Base-by-base conservation (phyloP, 2,888 invertebrate genomes). In the Nudaria mundana region DNA sequence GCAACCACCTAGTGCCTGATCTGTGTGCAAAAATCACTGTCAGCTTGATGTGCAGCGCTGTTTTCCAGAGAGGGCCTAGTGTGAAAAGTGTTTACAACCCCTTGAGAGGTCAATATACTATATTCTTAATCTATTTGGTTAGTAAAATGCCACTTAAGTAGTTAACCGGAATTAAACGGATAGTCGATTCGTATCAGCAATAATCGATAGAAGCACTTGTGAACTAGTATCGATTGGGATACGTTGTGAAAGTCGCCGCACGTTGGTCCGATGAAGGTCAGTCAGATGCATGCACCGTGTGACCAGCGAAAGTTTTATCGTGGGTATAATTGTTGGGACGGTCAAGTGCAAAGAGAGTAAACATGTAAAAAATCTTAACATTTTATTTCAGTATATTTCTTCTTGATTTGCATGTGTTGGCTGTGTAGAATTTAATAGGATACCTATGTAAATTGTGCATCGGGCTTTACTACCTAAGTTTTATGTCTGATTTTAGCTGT, bases 301-400 rank as follows among this genome's bases (percentile, higher is more conserved):
- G 32, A 43, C 59, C 72, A 79, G 84, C 81, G 85, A 85, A 84
- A 85, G 85, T 84, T 72, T n/a, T 65, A 75, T 73, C n/a, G n/a
- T n/a, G n/a, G 53, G 56, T 61, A 60, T 77, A 76, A 78, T 80
- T 80, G 72, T 66, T 60, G 61, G 40, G 32, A 32, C 69, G 37
- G 80, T 79, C 81, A 81, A 80, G 81, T 79, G 77, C 72, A 73
- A 70, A 66, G 70, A 70, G 45, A 60, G 73, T 70, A 69, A 47
- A 42, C 52, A 44, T 56, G 24, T 20, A n/a, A n/a, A 32, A 44
- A 37, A 48, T 47, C n/a, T 48, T 48, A 30, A 33, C 18, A 29
- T 28, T 33, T 23, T 23, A 29, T 22, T 12, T 20, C 28, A 7
- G 30, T 24, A 14, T 28, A 32, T 37, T 18, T 42, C 12, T 44